Percentiles rank a stretch among this genome's conserved stretches.
Conservation (phyloP, 2,113 vertebrate genomes). For the Actinemys pallida region DNA sequence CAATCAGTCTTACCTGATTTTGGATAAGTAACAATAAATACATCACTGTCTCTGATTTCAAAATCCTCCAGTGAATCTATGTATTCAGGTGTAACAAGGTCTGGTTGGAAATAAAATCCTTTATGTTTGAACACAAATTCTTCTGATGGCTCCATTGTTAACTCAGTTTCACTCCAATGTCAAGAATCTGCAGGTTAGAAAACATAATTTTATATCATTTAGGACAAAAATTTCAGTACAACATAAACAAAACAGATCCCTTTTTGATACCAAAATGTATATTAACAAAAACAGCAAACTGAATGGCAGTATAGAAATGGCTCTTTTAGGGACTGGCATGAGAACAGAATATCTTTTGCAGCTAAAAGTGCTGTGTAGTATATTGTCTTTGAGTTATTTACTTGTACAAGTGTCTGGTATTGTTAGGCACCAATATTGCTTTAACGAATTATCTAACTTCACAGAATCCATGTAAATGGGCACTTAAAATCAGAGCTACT, state of each 20-base stretch:
- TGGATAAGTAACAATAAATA: constrained; percentile 76
- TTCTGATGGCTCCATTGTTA: constrained; percentile 16
- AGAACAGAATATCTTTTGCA: neutral
- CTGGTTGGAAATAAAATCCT: constrained; percentile 52
- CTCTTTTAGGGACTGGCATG: neutral
- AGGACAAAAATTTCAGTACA: neutral
- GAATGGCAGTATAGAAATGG: neutral
- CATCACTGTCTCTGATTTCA: constrained; percentile 75
- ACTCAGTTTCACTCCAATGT: neutral
- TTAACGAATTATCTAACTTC: too few species aligned
- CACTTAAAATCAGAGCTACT: too few species aligned
- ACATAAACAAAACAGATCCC: neutral
- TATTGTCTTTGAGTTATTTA: neutral
- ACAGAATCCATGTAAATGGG: too few species aligned
- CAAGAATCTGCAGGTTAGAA: neutral
- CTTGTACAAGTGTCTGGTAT: neutral
- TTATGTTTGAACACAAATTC: constrained; percentile 65
- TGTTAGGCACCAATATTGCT: neutral
- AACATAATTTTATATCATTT: neutral
- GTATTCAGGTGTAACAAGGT: constrained; percentile 47
- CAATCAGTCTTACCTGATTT: constrained; percentile 74
- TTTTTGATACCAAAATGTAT: neutral
- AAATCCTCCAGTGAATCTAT: constrained; percentile 77
- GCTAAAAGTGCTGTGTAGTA: neutral
- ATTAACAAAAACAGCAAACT: neutral